Evolutionary conservation across 2,113 vertebrate species (phyloP).

Genomic region (Actenoides lindsayi): DNA sequence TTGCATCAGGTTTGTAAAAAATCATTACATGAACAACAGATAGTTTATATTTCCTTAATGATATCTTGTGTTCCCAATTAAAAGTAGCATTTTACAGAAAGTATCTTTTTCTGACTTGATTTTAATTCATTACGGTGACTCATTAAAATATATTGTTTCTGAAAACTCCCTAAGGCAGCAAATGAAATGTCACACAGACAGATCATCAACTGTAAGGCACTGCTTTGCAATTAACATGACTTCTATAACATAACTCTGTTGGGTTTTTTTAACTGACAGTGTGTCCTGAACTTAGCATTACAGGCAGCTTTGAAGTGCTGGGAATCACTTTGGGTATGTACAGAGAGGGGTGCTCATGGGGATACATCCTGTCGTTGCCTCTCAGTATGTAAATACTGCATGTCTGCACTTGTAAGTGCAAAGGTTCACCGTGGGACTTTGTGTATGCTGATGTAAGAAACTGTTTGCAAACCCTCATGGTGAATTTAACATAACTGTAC

Average conservation of each 20-base stretch:
- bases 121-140: slow-evolving; percentile 14
- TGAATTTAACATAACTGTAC: background rate
- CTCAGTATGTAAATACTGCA: background rate
- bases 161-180: slow-evolving; percentile 9
- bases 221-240: slow-evolving; percentile 29
- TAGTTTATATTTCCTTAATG: slow-evolving; percentile 9
- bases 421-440: background rate
- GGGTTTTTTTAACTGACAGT: background rate
- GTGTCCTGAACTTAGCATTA: background rate
- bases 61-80: background rate
- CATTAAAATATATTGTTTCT: slow-evolving; percentile 23
- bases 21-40: background rate
- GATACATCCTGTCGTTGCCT: rapidly evolving
- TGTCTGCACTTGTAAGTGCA: background rate
- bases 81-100: background rate
- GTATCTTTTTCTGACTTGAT: background rate
- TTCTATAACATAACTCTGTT: background rate
- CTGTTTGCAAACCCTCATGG: background rate
- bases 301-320: background rate
- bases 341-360: background rate
- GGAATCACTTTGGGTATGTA: background rate
- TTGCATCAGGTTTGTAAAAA: background rate
- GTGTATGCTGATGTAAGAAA: background rate
- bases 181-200: background rate
- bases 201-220: background rate